phyloP scores from a whole-genome alignment of 2,797 vertebrate species.

The Psittacula derbiana region DNA sequence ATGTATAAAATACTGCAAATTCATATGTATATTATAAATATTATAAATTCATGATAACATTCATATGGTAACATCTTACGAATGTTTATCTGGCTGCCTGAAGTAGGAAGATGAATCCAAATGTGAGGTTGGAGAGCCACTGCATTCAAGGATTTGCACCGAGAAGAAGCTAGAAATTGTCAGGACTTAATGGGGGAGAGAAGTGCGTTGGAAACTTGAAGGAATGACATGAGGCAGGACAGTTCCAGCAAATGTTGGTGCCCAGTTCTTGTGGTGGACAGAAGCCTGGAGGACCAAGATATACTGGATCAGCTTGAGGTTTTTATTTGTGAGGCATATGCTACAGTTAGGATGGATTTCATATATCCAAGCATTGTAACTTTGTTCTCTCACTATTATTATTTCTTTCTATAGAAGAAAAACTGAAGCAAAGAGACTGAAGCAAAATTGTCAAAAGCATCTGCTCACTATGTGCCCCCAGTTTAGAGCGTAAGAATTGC shows the following conservation, averaged over 20 bases:
- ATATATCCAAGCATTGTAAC: not conserved
- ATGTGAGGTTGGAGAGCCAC: not conserved
- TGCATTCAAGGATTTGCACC: not conserved
- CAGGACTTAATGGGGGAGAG: not conserved
- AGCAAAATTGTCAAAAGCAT: not conserved
- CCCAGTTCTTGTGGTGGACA: not conserved
- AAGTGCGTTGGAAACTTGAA: rapidly evolving
- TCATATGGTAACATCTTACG: not conserved
- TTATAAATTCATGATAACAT: constrained; percentile 1
- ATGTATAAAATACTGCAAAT: constrained; percentile 45
- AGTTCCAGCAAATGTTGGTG: not conserved
- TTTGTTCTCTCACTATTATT: not conserved
- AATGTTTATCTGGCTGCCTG: constrained; percentile 26
- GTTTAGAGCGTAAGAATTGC: not conserved
- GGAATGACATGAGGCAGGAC: not conserved
- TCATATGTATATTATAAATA: constrained; percentile 42
- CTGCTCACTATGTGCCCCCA: not conserved
- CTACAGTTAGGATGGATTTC: not conserved
- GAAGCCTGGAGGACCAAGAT: rapidly evolving
- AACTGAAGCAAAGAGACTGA: not conserved
- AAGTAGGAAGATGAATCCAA: not conserved
- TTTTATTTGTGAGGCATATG: not conserved
- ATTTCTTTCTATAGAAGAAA: not conserved
- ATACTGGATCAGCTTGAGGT: not conserved
- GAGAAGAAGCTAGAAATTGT: not conserved